A percentile compares a stretch with the other conserved stretches of the same genome.
Conservation (phyloP, 2,888 invertebrate genomes). For the Adelognathus sp. region DNA sequence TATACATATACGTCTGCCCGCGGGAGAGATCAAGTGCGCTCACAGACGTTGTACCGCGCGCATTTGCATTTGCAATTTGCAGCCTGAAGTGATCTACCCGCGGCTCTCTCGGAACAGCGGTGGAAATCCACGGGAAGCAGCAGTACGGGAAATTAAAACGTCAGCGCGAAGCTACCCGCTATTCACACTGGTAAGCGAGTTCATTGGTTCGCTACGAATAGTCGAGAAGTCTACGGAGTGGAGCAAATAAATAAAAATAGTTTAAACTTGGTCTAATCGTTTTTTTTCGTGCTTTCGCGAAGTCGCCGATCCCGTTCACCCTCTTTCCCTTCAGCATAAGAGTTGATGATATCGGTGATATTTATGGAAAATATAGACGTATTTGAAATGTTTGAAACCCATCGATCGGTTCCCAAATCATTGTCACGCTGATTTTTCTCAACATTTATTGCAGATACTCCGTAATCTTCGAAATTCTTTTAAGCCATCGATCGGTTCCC, state of each 20-base stretch:
- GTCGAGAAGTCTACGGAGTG: slow-evolving; percentile 17
- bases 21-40: slow-evolving; percentile 32
- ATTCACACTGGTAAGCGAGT: slow-evolving; percentile 42
- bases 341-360: no score
- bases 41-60: background rate
- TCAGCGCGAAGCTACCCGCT: slow-evolving; percentile 45
- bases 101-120: background rate
- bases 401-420: no score
- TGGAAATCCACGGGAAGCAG: background rate
- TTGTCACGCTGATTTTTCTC: no score
- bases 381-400: no score
- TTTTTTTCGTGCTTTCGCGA: slow-evolving; percentile 1
- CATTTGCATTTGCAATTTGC: slow-evolving; percentile 53
- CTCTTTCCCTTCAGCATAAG: no score
- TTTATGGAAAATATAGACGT: no score
- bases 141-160: slow-evolving; percentile 55
- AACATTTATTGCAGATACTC: no score
- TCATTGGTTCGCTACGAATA: slow-evolving; percentile 40
- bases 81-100: slow-evolving; percentile 16
- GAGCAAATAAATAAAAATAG: background rate
- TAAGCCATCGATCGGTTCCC: no score
- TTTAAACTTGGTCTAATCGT: slow-evolving; percentile 36
- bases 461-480: no score
- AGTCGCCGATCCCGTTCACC: background rate
- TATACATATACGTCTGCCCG: slow-evolving; percentile 3